Evolutionary conservation across 2,113 vertebrate genomes (phyloP), one percentile per base, ranked within the genome.

Genomic region (Gasterosteus aculeatus): DNA sequence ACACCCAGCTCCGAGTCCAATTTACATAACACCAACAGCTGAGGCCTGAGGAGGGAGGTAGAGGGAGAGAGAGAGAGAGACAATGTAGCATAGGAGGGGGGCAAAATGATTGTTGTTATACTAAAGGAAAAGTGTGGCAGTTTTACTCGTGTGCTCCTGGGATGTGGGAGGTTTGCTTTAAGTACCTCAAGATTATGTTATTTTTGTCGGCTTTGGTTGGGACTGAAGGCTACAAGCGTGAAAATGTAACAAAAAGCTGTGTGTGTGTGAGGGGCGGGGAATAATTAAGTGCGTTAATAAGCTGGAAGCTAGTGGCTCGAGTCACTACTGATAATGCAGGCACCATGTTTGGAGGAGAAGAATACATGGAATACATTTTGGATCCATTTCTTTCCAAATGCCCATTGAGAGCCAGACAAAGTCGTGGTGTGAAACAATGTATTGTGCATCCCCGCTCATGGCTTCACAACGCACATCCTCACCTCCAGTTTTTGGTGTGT

Each of bases 401-500:
- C 31, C 54, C 54, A 31, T 31, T 14, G 0, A 31, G 54, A n/a
- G 58, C 22, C 4, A 3, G 18, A 62, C n/a, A 9, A 16, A 18
- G 41, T 63, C 16, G 14, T 38, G 12, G 19, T 22, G 39, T 14
- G 26, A 46, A 11, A 22, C 8, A 63, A 29, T 26, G 8, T 57
- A 19, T 11, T 42, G 15, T 14, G 15, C 4, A 1, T 31, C 6
- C 33, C 3, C 15, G 10, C 8, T 0, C 7, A 7, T 31, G 38
- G 56, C 57, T 29, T 49, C 5, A 10, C 35, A 51, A 7, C 38
- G 22, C 16, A 59, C 41, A 64, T 1, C 1, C 77, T 90, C 77
- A 97, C 98, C 97, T 96, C 98, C 98, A 99, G 93, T 99, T 99
- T 91, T 99, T 99, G 73, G 96, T 99, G 89, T 99, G 97, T n/a